These are phyloP conservation scores for Drosophila demipolita DNA, from an alignment of 2,888 invertebrate genomes.

Conservation along the genomic window DNA sequence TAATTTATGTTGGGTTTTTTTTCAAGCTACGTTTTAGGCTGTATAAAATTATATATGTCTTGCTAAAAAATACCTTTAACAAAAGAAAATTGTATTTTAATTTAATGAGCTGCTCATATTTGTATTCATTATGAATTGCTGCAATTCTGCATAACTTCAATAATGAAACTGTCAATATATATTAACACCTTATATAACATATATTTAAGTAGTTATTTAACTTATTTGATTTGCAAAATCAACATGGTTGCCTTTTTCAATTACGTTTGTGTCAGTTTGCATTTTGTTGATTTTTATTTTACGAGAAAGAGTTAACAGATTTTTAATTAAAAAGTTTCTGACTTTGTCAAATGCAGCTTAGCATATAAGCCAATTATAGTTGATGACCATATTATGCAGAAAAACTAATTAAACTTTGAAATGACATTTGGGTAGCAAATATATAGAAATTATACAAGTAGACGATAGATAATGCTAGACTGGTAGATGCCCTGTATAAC, in stretches of 20 bases:
- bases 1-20: constrained; percentile 8
- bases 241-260: constrained; percentile 32
- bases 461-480: no score
- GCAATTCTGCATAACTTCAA: constrained; percentile 2
- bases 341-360: constrained; percentile 17
- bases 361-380: constrained; percentile 42
- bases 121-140: not conserved
- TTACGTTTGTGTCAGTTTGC: constrained; percentile 38
- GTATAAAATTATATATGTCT: not conserved
- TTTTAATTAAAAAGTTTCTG: constrained; percentile 50
- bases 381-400: constrained; percentile 26
- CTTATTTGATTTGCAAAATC: constrained; percentile 18
- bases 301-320: constrained; percentile 32
- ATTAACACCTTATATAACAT: not conserved
- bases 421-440: constrained; percentile 9
- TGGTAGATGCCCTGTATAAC: not conserved
- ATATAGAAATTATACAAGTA: not conserved
- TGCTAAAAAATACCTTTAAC: not conserved
- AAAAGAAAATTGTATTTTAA: not conserved
- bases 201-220: not conserved
- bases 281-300: constrained; percentile 13
- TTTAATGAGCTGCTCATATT: not conserved
- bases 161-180: not conserved
- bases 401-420: constrained; percentile 11
- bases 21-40: not conserved